Evolutionary conservation across 1,140 invertebrate genomes (phyloP).

Genomic region (Sipha flava): DNA sequence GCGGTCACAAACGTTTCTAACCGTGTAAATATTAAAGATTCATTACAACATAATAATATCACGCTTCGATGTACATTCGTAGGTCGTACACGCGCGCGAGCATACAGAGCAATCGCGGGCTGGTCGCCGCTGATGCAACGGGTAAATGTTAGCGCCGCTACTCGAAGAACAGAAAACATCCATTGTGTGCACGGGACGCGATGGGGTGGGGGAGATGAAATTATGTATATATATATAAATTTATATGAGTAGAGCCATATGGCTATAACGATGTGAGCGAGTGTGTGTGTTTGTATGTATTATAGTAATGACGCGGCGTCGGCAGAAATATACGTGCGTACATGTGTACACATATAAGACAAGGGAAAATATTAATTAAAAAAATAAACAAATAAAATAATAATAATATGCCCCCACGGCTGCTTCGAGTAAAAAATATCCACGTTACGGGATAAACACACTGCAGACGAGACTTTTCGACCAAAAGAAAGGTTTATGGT

Average conservation of each 20-base stretch:
- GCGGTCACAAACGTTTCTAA: too few species aligned
- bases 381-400: constrained; percentile 10
- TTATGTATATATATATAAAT: neutral
- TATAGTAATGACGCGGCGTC: constrained; percentile 19
- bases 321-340: neutral
- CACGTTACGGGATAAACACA: neutral
- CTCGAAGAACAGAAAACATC: constrained; percentile 2
- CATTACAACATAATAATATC: too few species aligned
- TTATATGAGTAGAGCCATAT: constrained; percentile 3
- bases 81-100: too few species aligned
- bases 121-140: too few species aligned
- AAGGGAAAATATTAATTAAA: constrained; percentile 17
- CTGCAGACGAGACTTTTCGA: constrained; percentile 15
- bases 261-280: neutral
- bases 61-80: too few species aligned
- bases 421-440: neutral
- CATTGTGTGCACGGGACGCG: neutral
- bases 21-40: too few species aligned
- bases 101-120: too few species aligned
- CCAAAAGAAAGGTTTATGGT: constrained; percentile 20
- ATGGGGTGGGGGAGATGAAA: neutral
- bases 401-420: constrained; percentile 27
- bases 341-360: neutral
- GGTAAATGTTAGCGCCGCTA: too few species aligned
- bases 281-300: neutral